Evolutionary conservation across 2,888 invertebrate genomes (phyloP).

Genomic region (Eupithecia insigniata): DNA sequence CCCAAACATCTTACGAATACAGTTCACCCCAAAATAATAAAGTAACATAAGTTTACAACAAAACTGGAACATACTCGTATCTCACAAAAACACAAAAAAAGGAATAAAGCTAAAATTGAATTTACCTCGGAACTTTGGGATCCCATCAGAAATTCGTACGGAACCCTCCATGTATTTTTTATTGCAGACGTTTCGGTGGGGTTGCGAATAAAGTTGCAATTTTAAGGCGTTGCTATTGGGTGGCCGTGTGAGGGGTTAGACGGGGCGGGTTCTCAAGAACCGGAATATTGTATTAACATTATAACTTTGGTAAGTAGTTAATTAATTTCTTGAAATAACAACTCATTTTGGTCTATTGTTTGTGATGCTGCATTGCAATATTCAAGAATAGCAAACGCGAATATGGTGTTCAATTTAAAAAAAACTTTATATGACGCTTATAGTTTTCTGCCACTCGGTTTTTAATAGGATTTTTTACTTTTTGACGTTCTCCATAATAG

Average conservation of each 20-base stretch:
- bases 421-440: not conserved
- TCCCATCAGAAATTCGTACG: slow-evolving; percentile 29
- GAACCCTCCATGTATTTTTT: slow-evolving; percentile 68
- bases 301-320: not conserved
- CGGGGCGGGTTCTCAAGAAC: slow-evolving; percentile 41
- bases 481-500: too few relatives aligned
- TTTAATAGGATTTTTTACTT: too few relatives aligned
- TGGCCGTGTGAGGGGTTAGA: slow-evolving; percentile 63
- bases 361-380: not conserved
- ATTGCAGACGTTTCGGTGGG: slow-evolving; percentile 57
- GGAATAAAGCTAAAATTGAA: slow-evolving; percentile 36
- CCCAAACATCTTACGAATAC: not conserved
- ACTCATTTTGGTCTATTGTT: not conserved
- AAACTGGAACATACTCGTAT: slow-evolving; percentile 22
- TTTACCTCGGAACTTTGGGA: slow-evolving; percentile 18
- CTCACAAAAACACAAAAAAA: slow-evolving; percentile 25
- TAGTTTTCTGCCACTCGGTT: not conserved
- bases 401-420: not conserved
- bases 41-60: slow-evolving; percentile 21
- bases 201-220: slow-evolving; percentile 66
- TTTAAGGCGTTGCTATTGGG: slow-evolving; percentile 67
- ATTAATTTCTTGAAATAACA: slow-evolving; percentile 8
- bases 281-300: not conserved
- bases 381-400: not conserved
- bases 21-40: slow-evolving; percentile 22